Evolutionary conservation across 2,888 invertebrate genomes (phyloP).

Genomic region (Sinhomidia bicolor): DNA sequence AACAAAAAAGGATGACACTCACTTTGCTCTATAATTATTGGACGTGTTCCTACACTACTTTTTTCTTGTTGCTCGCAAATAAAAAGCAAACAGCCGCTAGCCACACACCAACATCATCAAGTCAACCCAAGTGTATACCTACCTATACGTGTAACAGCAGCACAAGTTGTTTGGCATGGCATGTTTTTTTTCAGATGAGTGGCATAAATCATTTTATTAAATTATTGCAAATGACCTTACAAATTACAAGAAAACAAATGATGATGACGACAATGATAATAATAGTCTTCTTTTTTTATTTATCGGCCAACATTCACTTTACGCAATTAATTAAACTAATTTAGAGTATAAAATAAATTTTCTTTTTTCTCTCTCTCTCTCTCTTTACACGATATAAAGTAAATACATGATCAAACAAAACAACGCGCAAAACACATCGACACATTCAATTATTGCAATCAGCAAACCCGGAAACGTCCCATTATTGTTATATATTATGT

Average conservation of each 20-base stretch:
- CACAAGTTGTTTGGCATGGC: slow-evolving; percentile 27
- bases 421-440: background rate
- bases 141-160: background rate
- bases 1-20: slow-evolving; percentile 27
- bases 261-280: background rate
- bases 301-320: slow-evolving; percentile 27
- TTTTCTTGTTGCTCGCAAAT: too few species aligned
- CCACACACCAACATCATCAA: background rate
- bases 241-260: slow-evolving; percentile 33
- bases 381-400: too few species aligned
- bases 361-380: too few species aligned
- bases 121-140: background rate
- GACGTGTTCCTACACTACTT: background rate
- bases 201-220: slow-evolving; percentile 29
- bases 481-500: background rate
- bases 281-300: background rate
- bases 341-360: slow-evolving; percentile 17
- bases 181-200: background rate
- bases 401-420: too few species aligned
- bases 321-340: slow-evolving; percentile 46
- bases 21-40: slow-evolving; percentile 37
- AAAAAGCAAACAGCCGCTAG: slow-evolving; percentile 36
- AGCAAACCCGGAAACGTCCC: slow-evolving; percentile 49
- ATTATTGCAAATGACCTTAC: slow-evolving; percentile 39
- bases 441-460: slow-evolving; percentile 2